phyloP scores from a whole-genome alignment of 2,888 invertebrate genomes.

The Trisateles emortualis region DNA sequence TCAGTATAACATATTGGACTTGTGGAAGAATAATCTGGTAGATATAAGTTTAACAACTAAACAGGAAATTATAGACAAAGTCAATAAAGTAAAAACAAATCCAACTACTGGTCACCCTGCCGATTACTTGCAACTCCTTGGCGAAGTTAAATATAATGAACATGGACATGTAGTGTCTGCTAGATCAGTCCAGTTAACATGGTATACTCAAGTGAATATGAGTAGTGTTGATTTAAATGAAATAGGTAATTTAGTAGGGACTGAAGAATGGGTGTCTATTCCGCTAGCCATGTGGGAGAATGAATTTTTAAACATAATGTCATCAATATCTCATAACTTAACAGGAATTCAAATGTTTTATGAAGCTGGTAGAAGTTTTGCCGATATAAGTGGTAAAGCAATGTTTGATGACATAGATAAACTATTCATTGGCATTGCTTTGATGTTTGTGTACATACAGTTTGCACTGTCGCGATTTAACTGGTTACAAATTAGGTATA shows the following conservation, averaged over 20 bases:
- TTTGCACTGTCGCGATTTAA: constrained; percentile 91
- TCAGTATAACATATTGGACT: constrained; percentile 89
- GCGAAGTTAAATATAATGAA: constrained; percentile 86
- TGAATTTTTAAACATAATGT: constrained; percentile 82
- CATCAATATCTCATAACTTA: constrained; percentile 60
- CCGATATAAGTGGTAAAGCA: constrained; percentile 90
- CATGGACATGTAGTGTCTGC: constrained; percentile 89
- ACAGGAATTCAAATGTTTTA: constrained; percentile 82
- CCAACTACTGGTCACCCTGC: constrained; percentile 89
- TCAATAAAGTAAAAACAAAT: constrained; percentile 88
- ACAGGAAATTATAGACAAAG: constrained; percentile 87
- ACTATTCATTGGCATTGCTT: constrained; percentile 88
- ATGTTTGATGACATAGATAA: constrained; percentile 92
- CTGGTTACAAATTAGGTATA: constrained; percentile 90
- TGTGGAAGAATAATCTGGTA: constrained; percentile 89
- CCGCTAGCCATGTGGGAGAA: constrained; percentile 88
- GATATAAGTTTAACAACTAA: constrained; percentile 85
- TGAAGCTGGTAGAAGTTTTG: constrained; percentile 90
- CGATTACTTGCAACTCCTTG: constrained; percentile 88
- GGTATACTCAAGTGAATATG: constrained; percentile 90
- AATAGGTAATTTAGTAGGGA: constrained; percentile 90
- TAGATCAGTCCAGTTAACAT: constrained; percentile 87
- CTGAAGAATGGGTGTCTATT: constrained; percentile 91
- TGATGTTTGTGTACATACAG: constrained; percentile 92
- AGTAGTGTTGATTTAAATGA: constrained; percentile 88